phyloP scores from a whole-genome alignment of 2,113 vertebrate genomes.

The Anoura caudifer region DNA sequence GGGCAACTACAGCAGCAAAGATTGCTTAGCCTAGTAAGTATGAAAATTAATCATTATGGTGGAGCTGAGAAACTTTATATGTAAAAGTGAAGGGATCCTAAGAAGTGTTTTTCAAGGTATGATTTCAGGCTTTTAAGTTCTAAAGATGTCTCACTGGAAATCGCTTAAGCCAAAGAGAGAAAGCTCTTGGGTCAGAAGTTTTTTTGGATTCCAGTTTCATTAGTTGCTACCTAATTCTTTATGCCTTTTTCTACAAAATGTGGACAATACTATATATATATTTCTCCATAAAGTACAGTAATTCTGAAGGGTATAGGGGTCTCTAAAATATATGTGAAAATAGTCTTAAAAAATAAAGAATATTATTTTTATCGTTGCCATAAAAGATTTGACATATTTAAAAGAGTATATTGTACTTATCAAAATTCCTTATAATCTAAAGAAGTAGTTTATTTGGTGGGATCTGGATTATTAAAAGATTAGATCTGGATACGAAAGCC shows the following conservation, averaged over 20 bases:
- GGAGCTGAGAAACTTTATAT: not conserved
- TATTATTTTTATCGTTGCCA: not conserved
- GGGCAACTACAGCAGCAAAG: not conserved
- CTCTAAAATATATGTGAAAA: slow-evolving; percentile 39
- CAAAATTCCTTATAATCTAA: not conserved
- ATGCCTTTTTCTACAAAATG: not conserved
- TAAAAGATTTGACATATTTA: not conserved
- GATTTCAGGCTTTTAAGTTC: not conserved
- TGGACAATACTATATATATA: not conserved
- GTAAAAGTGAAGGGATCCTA: not conserved
- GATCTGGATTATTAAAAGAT: not conserved
- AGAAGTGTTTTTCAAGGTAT: not conserved
- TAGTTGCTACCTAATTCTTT: not conserved
- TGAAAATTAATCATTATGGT: not conserved
- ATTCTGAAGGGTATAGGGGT: not conserved
- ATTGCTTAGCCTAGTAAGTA: not conserved
- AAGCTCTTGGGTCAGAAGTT: not conserved
- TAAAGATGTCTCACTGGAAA: not conserved
- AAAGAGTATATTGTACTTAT: not conserved
- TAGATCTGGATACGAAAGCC: not conserved
- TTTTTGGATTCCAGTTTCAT: not conserved
- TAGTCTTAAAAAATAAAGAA: not conserved
- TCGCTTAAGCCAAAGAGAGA: not conserved
- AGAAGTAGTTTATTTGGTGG: not conserved
- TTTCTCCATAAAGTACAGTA: not conserved